Evolutionary conservation across 2,888 invertebrate genomes (phyloP).

Genomic region (Orthosia gothica): DNA sequence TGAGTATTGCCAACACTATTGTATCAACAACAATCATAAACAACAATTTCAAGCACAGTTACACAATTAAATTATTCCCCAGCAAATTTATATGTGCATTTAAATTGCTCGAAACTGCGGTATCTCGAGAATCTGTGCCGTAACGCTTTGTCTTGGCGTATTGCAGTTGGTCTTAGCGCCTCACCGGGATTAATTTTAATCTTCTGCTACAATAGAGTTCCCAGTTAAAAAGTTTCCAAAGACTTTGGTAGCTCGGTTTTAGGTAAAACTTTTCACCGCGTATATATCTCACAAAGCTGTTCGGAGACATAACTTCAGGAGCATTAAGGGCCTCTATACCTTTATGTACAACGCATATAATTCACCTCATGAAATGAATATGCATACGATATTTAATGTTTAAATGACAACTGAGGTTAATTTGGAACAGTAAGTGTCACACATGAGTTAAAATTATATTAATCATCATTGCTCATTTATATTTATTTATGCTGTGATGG

Average conservation of each 20-base stretch:
- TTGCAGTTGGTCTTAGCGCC: conserved; percentile 59
- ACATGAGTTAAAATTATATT: conserved; percentile 40
- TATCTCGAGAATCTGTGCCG: conserved; percentile 55
- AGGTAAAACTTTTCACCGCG: conserved; percentile 57
- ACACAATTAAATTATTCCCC: conserved; percentile 57
- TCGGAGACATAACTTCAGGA: conserved; percentile 33
- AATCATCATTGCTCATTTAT: conserved; percentile 13
- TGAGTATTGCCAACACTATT: conserved; percentile 4
- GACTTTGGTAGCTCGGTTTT: conserved; percentile 59
- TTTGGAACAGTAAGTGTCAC: conserved; percentile 48
- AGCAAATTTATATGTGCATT: conserved; percentile 64
- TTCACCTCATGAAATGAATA: conserved; percentile 49
- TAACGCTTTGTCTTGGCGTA: conserved; percentile 56
- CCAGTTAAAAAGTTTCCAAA: conserved; percentile 61
- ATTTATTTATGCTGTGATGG: conserved; percentile 14
- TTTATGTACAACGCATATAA: conserved; percentile 13
- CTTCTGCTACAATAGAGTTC: conserved; percentile 63
- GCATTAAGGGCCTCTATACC: conserved; percentile 15
- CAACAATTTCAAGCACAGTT: conserved; percentile 16
- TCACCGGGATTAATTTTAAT: conserved; percentile 67
- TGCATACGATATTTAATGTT: conserved; percentile 49
- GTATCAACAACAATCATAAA: conserved; percentile 18
- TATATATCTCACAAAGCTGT: conserved; percentile 50
- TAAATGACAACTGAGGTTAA: conserved; percentile 59
- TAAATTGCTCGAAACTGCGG: conserved; percentile 60